These are phyloP conservation scores for Furcula furcula DNA, from an alignment of 2,888 invertebrate species.

Conservation along the genomic window DNA sequence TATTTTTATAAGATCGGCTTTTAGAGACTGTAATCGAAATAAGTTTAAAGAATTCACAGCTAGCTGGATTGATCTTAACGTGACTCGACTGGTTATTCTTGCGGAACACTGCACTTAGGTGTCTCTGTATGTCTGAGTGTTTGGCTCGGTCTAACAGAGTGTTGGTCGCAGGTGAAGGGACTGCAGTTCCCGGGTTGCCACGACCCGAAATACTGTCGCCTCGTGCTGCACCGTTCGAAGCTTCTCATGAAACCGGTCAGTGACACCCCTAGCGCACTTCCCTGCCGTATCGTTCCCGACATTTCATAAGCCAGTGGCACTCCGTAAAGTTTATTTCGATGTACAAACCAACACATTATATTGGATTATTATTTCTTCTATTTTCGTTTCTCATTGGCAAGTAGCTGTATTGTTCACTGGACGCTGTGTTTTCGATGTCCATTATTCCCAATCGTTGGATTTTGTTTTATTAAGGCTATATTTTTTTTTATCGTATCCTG, in stretches of 20 bases:
- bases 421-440: constrained; percentile 36
- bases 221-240: constrained; percentile 98
- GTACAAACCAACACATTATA: constrained; percentile 21
- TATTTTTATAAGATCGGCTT: too few species aligned
- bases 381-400: constrained; percentile 32
- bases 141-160: constrained; percentile 53
- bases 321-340: constrained; percentile 30
- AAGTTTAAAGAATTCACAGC: too few species aligned
- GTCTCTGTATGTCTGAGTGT: constrained; percentile 43
- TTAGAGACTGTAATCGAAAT: too few species aligned
- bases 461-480: constrained; percentile 30
- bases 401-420: constrained; percentile 25
- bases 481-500: constrained; percentile 32
- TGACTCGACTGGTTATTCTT: too few species aligned
- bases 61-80: too few species aligned
- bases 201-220: constrained; percentile 96
- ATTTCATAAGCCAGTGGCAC: constrained; percentile 49
- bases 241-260: constrained; percentile 98
- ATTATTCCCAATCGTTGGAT: constrained; percentile 35
- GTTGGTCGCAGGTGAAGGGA: constrained; percentile 93
- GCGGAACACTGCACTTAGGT: too few species aligned
- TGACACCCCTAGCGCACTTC: constrained; percentile 55
- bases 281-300: constrained; percentile 34
- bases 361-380: constrained; percentile 33
- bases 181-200: constrained; percentile 97